phyloP scores from a whole-genome alignment of 2,888 invertebrate genomes.

The Polyommatus icarus region DNA sequence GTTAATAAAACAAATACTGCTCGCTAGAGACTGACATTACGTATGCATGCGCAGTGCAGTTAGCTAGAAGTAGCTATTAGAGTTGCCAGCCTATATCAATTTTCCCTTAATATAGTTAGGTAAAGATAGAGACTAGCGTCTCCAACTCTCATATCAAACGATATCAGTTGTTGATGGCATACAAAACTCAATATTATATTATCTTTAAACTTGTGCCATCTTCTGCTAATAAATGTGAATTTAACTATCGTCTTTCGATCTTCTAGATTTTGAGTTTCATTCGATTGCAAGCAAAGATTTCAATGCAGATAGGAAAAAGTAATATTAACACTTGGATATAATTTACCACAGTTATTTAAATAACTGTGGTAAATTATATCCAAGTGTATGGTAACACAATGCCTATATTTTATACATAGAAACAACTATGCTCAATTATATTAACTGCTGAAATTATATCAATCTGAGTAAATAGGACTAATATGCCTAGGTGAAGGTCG shows the following conservation, averaged over 20 bases:
- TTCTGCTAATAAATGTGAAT: no score
- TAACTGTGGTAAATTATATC: neutral
- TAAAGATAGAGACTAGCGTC: neutral
- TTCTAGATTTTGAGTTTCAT: no score
- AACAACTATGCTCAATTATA: neutral
- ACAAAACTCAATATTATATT: no score
- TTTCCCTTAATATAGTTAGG: neutral
- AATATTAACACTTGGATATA: no score
- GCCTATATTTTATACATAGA: neutral
- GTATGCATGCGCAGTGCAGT: slow-evolving; percentile 4
- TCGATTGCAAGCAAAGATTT: no score
- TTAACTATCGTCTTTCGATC: no score
- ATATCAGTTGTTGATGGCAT: no score
- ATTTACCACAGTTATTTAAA: no score
- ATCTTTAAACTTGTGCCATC: no score
- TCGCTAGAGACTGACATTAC: neutral
- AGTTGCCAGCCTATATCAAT: neutral
- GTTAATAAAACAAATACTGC: slow-evolving; percentile 6
- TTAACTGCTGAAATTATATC: slow-evolving; percentile 1
- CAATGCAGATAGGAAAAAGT: no score
- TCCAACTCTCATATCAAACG: no score
- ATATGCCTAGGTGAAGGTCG: neutral
- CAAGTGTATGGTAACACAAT: neutral
- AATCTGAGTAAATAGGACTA: neutral
- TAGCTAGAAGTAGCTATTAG: neutral